Evolutionary conservation across 2,113 vertebrate species (phyloP).

Genomic region (Mola mola): DNA sequence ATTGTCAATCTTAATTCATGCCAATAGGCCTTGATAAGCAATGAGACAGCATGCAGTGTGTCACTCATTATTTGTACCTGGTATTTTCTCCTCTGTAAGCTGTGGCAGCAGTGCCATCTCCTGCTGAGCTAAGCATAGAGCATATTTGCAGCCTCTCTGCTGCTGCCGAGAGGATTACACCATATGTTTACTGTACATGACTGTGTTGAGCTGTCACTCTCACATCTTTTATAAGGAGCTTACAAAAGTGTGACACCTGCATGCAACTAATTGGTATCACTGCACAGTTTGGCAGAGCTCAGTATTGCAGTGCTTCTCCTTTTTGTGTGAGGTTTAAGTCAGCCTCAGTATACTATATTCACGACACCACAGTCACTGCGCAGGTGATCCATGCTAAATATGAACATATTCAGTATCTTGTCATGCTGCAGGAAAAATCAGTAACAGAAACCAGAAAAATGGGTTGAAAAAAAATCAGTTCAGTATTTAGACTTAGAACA

Average conservation of each 20-base stretch:
- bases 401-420: conserved; percentile 2
- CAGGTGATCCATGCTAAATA: background rate
- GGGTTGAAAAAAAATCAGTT: conserved; percentile 67
- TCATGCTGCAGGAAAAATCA: conserved; percentile 2
- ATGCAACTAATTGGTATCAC: too few relatives aligned
- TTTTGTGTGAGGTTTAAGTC: too few relatives aligned
- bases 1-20: background rate
- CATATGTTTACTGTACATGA: conserved; percentile 29
- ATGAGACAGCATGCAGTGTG: background rate
- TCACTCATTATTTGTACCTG: conserved; percentile 6
- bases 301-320: too few relatives aligned
- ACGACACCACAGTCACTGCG: too few relatives aligned
- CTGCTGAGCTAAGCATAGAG: conserved; percentile 67
- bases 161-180: conserved; percentile 61
- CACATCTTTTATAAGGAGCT: background rate
- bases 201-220: background rate
- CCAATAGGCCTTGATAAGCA: too few relatives aligned
- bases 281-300: too few relatives aligned
- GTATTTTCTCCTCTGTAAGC: background rate
- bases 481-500: conserved; percentile 33
- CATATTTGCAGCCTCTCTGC: conserved; percentile 55
- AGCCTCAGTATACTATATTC: too few relatives aligned
- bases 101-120: conserved; percentile 68
- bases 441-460: background rate
- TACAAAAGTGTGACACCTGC: too few relatives aligned